These are phyloP conservation scores for Corvus moneduloides DNA, from an alignment of 2,113 vertebrate species.

Conservation along the genomic window DNA sequence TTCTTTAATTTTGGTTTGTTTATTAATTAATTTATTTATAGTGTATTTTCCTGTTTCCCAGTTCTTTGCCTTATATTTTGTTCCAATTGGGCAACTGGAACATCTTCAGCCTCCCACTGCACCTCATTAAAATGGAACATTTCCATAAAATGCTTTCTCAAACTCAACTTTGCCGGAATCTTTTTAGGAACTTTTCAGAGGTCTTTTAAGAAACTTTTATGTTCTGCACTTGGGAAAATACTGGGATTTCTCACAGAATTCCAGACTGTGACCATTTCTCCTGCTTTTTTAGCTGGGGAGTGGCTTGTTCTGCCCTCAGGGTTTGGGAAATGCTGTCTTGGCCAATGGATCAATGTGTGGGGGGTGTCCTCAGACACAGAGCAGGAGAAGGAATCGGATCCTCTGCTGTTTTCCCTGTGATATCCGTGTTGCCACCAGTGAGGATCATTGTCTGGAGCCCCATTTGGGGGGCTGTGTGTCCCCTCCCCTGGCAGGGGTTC, in stretches of 20 bases:
- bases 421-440: background rate
- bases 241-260: background rate
- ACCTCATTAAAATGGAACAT: background rate
- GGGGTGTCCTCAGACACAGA: fast-evolving
- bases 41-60: background rate
- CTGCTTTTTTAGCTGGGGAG: background rate
- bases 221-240: fast-evolving
- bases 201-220: background rate
- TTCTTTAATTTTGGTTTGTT: background rate
- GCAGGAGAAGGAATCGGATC: background rate
- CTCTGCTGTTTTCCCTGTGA: background rate
- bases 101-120: background rate
- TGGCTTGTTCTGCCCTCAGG: fast-evolving
- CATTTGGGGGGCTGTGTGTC: background rate
- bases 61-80: background rate
- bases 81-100: background rate
- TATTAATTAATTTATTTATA: background rate
- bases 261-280: background rate
- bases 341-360: fast-evolving
- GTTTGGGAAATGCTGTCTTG: background rate
- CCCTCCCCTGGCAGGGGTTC: background rate
- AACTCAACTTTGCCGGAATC: background rate
- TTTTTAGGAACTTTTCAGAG: background rate
- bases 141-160: background rate
- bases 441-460: background rate